These are phyloP conservation scores for Helicolenus hilgendorfi DNA, from an alignment of 2,797 vertebrate species.

Conservation along the genomic window DNA sequence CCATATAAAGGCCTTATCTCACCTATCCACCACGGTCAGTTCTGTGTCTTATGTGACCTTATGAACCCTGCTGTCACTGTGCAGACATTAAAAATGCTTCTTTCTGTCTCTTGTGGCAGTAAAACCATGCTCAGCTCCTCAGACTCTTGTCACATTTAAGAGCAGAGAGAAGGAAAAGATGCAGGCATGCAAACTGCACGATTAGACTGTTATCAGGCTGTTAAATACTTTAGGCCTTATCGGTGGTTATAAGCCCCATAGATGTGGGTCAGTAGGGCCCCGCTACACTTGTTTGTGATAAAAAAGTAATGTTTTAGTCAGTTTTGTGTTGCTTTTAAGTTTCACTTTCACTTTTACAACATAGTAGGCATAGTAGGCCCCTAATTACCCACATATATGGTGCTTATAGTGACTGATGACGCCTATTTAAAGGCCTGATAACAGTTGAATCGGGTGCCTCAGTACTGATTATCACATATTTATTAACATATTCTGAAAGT, in stretches of 20 bases:
- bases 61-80: neutral
- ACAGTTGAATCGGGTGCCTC: neutral
- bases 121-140: neutral
- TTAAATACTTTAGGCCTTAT: neutral
- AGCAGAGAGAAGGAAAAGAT: neutral
- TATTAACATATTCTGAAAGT: neutral
- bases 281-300: neutral
- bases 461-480: neutral
- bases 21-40: slow-evolving; percentile 97
- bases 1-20: slow-evolving; percentile 98
- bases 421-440: neutral
- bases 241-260: neutral
- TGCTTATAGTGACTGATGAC: neutral
- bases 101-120: neutral
- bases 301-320: neutral
- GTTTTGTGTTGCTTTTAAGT: neutral
- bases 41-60: neutral
- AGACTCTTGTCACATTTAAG: neutral
- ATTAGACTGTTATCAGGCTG: neutral
- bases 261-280: neutral
- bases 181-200: neutral
- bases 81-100: neutral
- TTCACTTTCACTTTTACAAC: neutral
- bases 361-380: neutral
- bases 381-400: neutral